A percentile compares a stretch with the other conserved stretches of the same genome.
Conservation (phyloP, 1,140 invertebrate genomes). For the Drosophila truncata region DNA sequence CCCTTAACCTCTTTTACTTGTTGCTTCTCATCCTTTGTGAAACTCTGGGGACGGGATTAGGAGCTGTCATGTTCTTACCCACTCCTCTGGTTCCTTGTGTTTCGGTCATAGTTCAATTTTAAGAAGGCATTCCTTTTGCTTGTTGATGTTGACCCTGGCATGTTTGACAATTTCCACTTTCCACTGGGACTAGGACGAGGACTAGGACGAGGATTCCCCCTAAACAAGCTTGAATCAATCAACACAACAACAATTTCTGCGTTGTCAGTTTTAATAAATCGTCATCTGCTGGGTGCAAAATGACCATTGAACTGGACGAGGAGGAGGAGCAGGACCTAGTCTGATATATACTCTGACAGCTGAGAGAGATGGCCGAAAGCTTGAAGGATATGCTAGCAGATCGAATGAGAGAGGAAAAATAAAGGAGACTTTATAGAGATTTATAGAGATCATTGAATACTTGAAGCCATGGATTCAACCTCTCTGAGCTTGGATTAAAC, state of each 20-base stretch:
- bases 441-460: slow-evolving; percentile 1
- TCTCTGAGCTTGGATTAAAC: neutral
- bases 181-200: slow-evolving; percentile 1
- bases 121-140: slow-evolving; percentile 27
- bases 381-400: slow-evolving; percentile 4
- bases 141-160: slow-evolving; percentile 42
- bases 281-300: slow-evolving; percentile 18
- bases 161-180: slow-evolving; percentile 53
- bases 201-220: neutral
- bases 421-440: neutral
- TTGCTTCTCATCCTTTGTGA: slow-evolving; percentile 15
- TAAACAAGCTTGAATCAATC: slow-evolving; percentile 54
- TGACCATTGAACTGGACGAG: neutral
- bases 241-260: slow-evolving; percentile 51
- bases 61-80: slow-evolving; percentile 18
- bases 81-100: neutral
- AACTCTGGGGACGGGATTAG: slow-evolving; percentile 26
- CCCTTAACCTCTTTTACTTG: slow-evolving; percentile 34
- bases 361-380: slow-evolving; percentile 16
- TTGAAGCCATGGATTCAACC: neutral
- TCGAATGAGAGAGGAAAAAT: neutral
- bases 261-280: slow-evolving; percentile 59
- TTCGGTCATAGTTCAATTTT: slow-evolving; percentile 35
- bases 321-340: neutral
- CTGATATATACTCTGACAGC: neutral